Percentiles rank a stretch among this genome's conserved stretches.
Conservation (phyloP, 2,888 invertebrate genomes). For the Habroteleia sp. region DNA sequence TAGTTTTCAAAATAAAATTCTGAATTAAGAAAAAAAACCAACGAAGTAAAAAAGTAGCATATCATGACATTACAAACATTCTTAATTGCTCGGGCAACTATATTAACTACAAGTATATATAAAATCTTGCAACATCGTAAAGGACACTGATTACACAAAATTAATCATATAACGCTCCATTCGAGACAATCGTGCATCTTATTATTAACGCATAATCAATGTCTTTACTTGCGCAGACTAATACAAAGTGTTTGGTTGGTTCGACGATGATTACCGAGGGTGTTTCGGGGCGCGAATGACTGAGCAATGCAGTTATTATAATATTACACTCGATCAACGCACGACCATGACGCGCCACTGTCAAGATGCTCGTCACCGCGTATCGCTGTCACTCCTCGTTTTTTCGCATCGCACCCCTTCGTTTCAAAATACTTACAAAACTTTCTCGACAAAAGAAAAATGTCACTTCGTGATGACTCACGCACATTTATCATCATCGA, state of each 20-base stretch:
- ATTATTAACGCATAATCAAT: slow-evolving; percentile 74
- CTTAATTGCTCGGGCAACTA: slow-evolving; percentile 5
- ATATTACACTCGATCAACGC: slow-evolving; percentile 72
- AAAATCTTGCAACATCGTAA: slow-evolving; percentile 1
- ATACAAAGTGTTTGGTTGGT: slow-evolving; percentile 67
- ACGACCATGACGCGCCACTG: slow-evolving; percentile 74
- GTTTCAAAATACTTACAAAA: slow-evolving; percentile 56
- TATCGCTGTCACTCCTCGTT: slow-evolving; percentile 54
- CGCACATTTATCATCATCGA: slow-evolving; percentile 57
- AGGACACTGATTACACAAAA: slow-evolving; percentile 44
- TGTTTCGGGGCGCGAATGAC: slow-evolving; percentile 69
- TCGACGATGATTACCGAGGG: slow-evolving; percentile 68
- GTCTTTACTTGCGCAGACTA: slow-evolving; percentile 56
- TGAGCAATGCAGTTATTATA: slow-evolving; percentile 73
- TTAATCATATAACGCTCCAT: slow-evolving; percentile 41
- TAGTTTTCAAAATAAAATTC: no score
- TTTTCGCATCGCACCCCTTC: slow-evolving; percentile 44
- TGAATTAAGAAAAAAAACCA: no score
- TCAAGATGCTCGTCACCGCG: slow-evolving; percentile 57
- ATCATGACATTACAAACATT: slow-evolving; percentile 2
- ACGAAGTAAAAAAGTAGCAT: no score
- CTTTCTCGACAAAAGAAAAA: slow-evolving; percentile 54
- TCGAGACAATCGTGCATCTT: slow-evolving; percentile 69
- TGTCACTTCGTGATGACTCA: slow-evolving; percentile 58
- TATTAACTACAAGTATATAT: background rate